Base-by-base conservation (phyloP, 2,113 vertebrate genomes). In the Rhegmatorhina hoffmannsi region DNA sequence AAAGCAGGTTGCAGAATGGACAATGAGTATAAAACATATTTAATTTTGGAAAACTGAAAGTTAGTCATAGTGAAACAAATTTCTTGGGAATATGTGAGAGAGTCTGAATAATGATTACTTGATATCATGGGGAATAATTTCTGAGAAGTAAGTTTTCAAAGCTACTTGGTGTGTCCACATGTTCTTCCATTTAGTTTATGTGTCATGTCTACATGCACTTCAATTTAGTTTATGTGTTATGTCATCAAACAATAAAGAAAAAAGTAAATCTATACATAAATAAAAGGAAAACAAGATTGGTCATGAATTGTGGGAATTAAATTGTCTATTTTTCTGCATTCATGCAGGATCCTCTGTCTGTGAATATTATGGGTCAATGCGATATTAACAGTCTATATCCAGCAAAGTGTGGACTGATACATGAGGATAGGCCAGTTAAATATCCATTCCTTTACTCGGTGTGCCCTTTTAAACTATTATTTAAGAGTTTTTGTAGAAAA, bases 121-220 rank as follows among this genome's bases (percentile, higher is more conserved):
- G 2, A 2, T 43, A 5, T 36, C 7, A 12, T 14, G 6, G 19
- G 17, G 5, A 89, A n/a, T 4, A 40, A 16, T 53, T 56, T 69
- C 14, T 83, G 11, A 80, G 44, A 69, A 5, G 2, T 23, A 62
- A 4, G 2, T 69, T 72, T 88, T 46, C 24, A 79, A 67, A 82
- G 10, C 0, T 52, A 6, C 60, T 59, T 76, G 3, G 2, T 43
- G 10, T 9, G 6, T n/a, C 20, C 1, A 43, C 8, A 7, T 29
- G 6, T 26, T 64, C 13, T 26, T 50, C 49, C 26, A 26, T 50
- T 50, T 26, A 50, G 24, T 80, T 89, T 62, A 12, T 28, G 31
- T 31, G 16, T 34, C 64, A 21, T 21, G 1, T 19, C 10, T 13
- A 43, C 40, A 59, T 26, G 4, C 0, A 53, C 2, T 80, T 63